These are phyloP conservation scores for Leptinotarsa undecemlineata DNA, from an alignment of 1,140 invertebrate genomes.

Conservation along the genomic window DNA sequence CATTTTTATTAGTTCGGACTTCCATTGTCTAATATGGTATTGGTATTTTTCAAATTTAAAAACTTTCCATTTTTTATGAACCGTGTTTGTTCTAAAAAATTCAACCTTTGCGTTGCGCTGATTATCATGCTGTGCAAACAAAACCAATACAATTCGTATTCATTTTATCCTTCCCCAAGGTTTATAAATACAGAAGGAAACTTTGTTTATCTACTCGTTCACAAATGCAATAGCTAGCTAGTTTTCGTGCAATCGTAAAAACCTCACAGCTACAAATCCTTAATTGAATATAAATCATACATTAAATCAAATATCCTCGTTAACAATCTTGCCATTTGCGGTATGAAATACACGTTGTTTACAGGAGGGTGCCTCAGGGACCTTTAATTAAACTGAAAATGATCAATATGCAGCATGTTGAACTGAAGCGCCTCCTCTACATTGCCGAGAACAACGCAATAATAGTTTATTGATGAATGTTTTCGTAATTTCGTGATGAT, in stretches of 20 bases:
- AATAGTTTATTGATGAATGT: not conserved
- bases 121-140: too few relatives aligned
- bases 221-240: too few relatives aligned
- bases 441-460: not conserved
- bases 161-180: too few relatives aligned
- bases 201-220: too few relatives aligned
- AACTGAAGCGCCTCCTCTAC: not conserved
- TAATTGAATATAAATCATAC: slow-evolving; percentile 1
- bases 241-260: not conserved
- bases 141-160: too few relatives aligned
- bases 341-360: slow-evolving; percentile 3
- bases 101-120: too few relatives aligned
- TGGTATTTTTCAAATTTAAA: too few relatives aligned
- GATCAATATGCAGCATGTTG: not conserved
- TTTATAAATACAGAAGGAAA: too few relatives aligned
- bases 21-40: too few relatives aligned
- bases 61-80: too few relatives aligned
- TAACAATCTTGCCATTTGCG: not conserved
- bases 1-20: too few relatives aligned
- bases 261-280: not conserved
- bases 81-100: too few relatives aligned
- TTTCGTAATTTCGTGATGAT: not conserved
- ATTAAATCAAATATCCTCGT: slow-evolving; percentile 1
- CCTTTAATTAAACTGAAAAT: not conserved
- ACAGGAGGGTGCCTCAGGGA: not conserved